Evolutionary conservation across 2,113 vertebrate genomes (phyloP).

Genomic region (Eurypyga helias): DNA sequence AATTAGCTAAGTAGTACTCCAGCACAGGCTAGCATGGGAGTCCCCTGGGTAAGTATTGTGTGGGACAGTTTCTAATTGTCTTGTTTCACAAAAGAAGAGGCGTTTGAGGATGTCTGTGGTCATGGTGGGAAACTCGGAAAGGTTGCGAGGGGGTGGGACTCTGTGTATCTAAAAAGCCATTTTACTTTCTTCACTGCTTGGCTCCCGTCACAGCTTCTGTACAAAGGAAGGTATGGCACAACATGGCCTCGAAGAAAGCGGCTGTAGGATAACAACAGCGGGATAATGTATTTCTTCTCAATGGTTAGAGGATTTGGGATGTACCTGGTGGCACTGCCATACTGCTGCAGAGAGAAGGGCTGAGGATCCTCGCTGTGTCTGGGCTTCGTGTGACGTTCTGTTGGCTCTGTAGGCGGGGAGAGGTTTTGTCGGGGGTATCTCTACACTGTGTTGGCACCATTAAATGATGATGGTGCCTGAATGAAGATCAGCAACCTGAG

Average conservation of each 20-base stretch:
- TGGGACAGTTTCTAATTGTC: slow-evolving; percentile 51
- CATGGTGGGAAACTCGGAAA: slow-evolving; percentile 36
- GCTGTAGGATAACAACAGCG: not conserved
- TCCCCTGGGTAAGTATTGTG: slow-evolving; percentile 29
- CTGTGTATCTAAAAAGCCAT: not conserved
- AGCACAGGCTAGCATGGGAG: not conserved
- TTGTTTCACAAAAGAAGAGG: slow-evolving; percentile 22
- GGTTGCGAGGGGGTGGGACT: slow-evolving; percentile 41
- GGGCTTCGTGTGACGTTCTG: not conserved
- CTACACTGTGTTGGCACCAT: not conserved
- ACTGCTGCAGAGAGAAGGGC: not conserved
- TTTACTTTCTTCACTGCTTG: slow-evolving; percentile 42
- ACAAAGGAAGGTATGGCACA: slow-evolving; percentile 14
- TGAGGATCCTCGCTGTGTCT: not conserved
- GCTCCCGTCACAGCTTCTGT: not conserved
- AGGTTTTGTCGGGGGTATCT: not conserved
- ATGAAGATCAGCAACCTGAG: not conserved
- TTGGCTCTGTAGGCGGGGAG: not conserved
- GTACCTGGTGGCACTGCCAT: not conserved
- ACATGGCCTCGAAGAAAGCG: not conserved
- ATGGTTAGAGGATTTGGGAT: not conserved
- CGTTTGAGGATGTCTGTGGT: slow-evolving; percentile 55
- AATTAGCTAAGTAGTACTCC: not conserved
- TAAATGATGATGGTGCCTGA: not conserved
- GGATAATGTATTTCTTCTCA: not conserved